Percentiles rank a stretch among this genome's conserved stretches.
Evolutionary conservation across 1,140 invertebrate species (phyloP).

Genomic region (Chelonus insularis): DNA sequence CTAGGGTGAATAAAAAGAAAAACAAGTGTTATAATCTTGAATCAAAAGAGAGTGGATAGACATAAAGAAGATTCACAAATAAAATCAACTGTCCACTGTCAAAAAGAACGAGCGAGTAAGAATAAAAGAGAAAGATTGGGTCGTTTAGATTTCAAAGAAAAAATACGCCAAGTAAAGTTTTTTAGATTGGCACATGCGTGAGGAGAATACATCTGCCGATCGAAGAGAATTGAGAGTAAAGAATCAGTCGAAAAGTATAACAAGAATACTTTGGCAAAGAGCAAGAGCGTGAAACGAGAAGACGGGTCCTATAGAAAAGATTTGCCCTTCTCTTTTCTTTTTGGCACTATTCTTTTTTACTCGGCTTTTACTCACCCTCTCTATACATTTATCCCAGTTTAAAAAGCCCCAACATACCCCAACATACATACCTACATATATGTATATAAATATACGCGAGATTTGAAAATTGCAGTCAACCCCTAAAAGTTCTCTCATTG

Average conservation of each 20-base stretch:
- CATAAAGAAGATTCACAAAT: too few relatives aligned
- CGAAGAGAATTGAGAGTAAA: constrained; percentile 6
- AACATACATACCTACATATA: too few relatives aligned
- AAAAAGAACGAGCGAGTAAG: too few relatives aligned
- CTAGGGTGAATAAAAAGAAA: too few relatives aligned
- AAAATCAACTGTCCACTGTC: too few relatives aligned
- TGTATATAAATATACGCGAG: background rate
- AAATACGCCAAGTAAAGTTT: constrained; percentile 16
- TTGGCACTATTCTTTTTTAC: background rate
- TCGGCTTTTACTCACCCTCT: background rate
- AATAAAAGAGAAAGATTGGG: background rate
- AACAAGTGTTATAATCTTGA: too few relatives aligned
- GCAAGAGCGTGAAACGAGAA: constrained; percentile 9
- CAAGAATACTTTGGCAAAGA: constrained; percentile 24
- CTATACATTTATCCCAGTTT: too few relatives aligned
- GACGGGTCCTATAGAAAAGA: constrained; percentile 41
- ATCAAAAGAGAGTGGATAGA: too few relatives aligned
- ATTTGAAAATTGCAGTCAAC: background rate
- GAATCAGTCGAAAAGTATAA: constrained; percentile 26
- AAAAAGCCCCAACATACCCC: background rate
- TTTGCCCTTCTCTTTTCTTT: constrained; percentile 22
- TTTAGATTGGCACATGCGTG: constrained; percentile 28
- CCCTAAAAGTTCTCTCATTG: constrained; percentile 30
- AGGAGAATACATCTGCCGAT: constrained; percentile 37
- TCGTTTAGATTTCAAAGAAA: background rate